Evolutionary conservation across 2,888 invertebrate species (phyloP), one percentile per base, ranked within the genome.

Genomic region (Cataglyphis rosenhaueri): DNA sequence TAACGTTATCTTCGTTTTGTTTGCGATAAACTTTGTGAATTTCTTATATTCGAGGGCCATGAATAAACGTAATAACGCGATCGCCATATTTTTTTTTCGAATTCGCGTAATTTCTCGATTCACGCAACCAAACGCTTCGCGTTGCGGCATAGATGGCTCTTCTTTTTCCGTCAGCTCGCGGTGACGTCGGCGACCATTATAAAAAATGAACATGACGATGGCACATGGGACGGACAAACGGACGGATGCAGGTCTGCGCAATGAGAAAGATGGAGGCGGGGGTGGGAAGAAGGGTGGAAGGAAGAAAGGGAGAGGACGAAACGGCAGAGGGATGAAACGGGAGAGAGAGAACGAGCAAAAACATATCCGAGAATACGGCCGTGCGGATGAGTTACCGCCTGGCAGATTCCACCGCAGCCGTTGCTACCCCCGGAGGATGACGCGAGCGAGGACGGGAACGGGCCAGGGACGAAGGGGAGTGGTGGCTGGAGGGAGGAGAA

Each of bases 301-400:
- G 41, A 55, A 21, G 75, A 44, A 29, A 38, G 41, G n/a, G 12
- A 32, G 78, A 62, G 66, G 64, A 59, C 12, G 61, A 29, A 78
- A 44, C 44, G 44, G 44, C 15, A 44, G 44, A 44, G 44, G 55
- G 61, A 70, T 21, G 76, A 73, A 76, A 68, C 81, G 66, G 38
- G 75, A 41, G 66, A 44, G 61, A 61, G 65, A 66, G 82, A 18
- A 44, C 44, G 44, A 44, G 44, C 83, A 85, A 86, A 86, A 87
- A 89, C 85, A 84, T 87, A 88, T 91, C 86, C 89, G 89, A 91
- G 89, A 90, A 90, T 91, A 88, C 83, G 89, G 82, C 85, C 85
- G 90, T 90, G 88, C 86, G 92, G 91, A 93, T 93, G 93, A 93
- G 91, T 93, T 92, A 93, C 91, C 91, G 91, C 87, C 88, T 86